Conservation (phyloP, 2,888 invertebrate genomes). For the Parelbella ahira region DNA sequence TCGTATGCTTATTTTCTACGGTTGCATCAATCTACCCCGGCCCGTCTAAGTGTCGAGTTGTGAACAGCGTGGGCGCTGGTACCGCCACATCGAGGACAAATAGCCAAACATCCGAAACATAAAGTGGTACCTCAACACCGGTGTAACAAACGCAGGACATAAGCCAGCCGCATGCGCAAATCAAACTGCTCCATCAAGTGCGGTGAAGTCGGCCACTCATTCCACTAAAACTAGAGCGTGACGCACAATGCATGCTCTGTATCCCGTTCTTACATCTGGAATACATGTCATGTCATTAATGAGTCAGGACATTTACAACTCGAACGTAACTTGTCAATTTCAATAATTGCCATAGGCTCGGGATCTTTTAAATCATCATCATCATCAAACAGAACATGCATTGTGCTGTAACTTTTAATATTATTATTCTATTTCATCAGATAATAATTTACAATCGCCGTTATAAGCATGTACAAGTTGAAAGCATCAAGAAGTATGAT, state of each 20-base stretch:
- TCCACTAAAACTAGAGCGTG: conserved; percentile 75
- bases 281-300: conserved; percentile 31
- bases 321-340: too few species aligned
- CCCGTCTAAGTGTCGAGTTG: conserved; percentile 61
- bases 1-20: background rate
- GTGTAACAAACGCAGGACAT: conserved; percentile 73
- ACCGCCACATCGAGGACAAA: conserved; percentile 72
- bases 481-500: conserved; percentile 2
- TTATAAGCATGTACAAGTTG: conserved; percentile 13
- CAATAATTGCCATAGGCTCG: too few species aligned
- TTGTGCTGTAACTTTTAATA: conserved; percentile 46
- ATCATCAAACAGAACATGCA: conserved; percentile 63
- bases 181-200: conserved; percentile 76
- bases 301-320: background rate
- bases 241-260: conserved; percentile 72
- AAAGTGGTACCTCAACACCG: conserved; percentile 70
- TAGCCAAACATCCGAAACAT: conserved; percentile 65
- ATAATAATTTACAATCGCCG: conserved; percentile 10
- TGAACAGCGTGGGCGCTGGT: conserved; percentile 61
- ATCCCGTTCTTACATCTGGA: conserved; percentile 48
- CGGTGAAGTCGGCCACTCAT: conserved; percentile 79
- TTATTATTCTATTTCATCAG: conserved; percentile 25
- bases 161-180: conserved; percentile 79
- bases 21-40: conserved; percentile 63
- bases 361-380: too few species aligned